Base-by-base conservation (phyloP, 2,797 vertebrate genomes). In the Agapornis canus region DNA sequence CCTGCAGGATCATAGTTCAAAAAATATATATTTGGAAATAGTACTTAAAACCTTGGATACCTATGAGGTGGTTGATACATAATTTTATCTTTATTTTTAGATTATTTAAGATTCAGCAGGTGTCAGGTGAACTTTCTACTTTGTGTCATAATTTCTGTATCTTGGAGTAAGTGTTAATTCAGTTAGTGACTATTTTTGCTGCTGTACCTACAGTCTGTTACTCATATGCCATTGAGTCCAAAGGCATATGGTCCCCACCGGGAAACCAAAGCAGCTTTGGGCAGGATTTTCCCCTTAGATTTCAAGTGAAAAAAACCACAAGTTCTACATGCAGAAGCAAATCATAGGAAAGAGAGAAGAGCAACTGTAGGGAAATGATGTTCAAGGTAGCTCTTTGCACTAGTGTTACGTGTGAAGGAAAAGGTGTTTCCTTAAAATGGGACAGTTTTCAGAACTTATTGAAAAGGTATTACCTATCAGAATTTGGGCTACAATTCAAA, bases 401-500 rank as follows among this genome's bases (percentile, higher is more conserved):
- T 21, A 22, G 47, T 57, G 18, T 2, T 68, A 10, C 37, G 8
- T 4, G 4, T 3, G 22, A 27, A 64, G 48, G 27, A 72, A 51
- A 61, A 32, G 0, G 1, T 19, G 7, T 2, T 19, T 85, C 21
- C 40, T 90, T 70, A 56, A 82, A 63, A 60, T 11, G 7, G 11
- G 29, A 9, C 3, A 23, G 23, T 42, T 86, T 51, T 12, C 31
- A 56, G 76, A 63, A 63, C 21, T 16, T 43, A 19, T 86, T 82
- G 25, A 43, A 52, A 70, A 73, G 10, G 12, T 39, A 8, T 14
- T 70, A 26, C 27, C 23, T 60, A 10, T 48, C 32, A 35, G 29
- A 63, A 73, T 71, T 65, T 65, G 45, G 35, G 13, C 20, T 57
- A 61, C 69, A 92, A 57, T 89, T 80, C 71, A 85, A 35, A 37